phyloP scores from a whole-genome alignment of 1,140 invertebrate species.

The Branchinecta lynchi region DNA sequence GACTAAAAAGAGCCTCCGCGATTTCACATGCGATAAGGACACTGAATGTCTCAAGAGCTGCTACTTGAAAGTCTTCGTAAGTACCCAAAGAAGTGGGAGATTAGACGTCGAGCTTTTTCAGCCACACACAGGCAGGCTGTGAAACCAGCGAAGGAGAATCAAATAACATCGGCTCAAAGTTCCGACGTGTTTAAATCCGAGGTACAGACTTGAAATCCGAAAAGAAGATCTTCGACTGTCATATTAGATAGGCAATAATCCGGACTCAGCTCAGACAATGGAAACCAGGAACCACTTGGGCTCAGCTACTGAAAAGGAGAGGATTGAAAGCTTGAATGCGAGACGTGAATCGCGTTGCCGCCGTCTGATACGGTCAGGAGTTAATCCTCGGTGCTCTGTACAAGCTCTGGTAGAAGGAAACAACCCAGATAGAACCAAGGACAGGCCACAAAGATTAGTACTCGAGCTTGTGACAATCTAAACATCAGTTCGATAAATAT shows the following conservation, averaged over 20 bases:
- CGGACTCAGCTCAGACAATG: background rate
- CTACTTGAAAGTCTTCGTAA: constrained; percentile 2
- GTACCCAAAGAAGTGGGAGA: background rate
- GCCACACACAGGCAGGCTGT: background rate
- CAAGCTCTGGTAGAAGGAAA: too few relatives aligned
- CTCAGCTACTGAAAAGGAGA: too few relatives aligned
- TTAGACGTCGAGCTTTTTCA: constrained; percentile 7
- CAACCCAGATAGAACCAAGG: too few relatives aligned
- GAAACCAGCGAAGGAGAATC: background rate
- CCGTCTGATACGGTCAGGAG: too few relatives aligned
- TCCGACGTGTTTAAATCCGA: background rate
- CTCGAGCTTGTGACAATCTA: too few relatives aligned
- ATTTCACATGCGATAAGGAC: constrained; percentile 3
- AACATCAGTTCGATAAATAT: too few relatives aligned
- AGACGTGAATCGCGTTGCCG: too few relatives aligned
- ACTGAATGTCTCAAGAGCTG: background rate
- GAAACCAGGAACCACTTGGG: too few relatives aligned
- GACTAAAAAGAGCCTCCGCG: background rate
- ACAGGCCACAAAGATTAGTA: too few relatives aligned
- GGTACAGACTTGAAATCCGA: too few relatives aligned
- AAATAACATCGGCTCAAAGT: background rate
- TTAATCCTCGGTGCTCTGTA: too few relatives aligned
- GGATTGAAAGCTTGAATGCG: too few relatives aligned
- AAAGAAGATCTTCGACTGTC: background rate
- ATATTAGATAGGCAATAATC: constrained; percentile 11